Percentiles rank a stretch among this genome's conserved stretches.
phyloP scores from a whole-genome alignment of 2,888 invertebrate genomes.

The Chelonus formosanus region DNA sequence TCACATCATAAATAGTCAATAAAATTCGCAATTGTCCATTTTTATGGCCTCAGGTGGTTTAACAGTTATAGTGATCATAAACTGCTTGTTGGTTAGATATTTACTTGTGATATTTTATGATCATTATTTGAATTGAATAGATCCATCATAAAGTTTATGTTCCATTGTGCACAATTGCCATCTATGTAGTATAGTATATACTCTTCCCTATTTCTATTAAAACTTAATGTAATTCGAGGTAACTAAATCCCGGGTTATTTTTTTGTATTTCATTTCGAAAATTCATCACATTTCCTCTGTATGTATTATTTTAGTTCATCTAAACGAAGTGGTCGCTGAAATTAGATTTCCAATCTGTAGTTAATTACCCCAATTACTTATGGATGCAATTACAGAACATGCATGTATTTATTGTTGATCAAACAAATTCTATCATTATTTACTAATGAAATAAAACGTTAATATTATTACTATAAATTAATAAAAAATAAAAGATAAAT shows the following conservation, averaged over 20 bases:
- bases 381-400: constrained; percentile 24
- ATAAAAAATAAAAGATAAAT: constrained; percentile 6
- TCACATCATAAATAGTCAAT: constrained; percentile 18
- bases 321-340: constrained; percentile 31
- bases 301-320: constrained; percentile 19
- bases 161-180: too few relatives aligned
- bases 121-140: too few relatives aligned
- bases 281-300: neutral
- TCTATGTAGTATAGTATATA: too few relatives aligned
- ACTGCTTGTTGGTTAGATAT: too few relatives aligned
- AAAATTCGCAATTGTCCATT: neutral
- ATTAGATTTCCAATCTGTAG: constrained; percentile 13
- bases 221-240: neutral
- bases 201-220: too few relatives aligned
- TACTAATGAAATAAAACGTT: neutral
- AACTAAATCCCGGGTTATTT: neutral
- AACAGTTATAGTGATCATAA: too few relatives aligned
- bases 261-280: neutral
- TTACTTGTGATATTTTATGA: too few relatives aligned
- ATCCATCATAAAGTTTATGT: too few relatives aligned
- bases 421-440: constrained; percentile 16
- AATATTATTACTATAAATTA: constrained; percentile 4
- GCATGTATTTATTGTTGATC: constrained; percentile 26
- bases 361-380: constrained; percentile 27
- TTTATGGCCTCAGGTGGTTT: too few relatives aligned